Conservation (phyloP, 2,797 vertebrate genomes). For the Uromys caudimaculatus region DNA sequence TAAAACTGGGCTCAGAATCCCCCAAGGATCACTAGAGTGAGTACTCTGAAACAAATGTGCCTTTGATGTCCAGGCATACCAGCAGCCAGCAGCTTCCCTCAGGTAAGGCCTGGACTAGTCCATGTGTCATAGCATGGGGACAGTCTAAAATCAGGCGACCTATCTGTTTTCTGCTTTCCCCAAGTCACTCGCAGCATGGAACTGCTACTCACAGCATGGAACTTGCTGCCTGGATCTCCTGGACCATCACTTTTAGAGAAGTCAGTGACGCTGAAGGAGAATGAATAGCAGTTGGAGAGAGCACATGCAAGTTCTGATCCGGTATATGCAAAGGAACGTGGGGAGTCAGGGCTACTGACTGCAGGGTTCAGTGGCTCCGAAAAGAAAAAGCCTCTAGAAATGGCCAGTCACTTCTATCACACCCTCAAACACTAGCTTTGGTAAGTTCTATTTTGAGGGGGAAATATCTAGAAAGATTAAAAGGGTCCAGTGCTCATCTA, state of each 20-base stretch:
- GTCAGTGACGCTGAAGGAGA: not conserved
- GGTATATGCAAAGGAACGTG: not conserved
- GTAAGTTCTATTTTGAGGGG: not conserved
- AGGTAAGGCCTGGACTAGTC: not conserved
- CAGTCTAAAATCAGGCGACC: not conserved
- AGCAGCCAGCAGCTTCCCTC: no score
- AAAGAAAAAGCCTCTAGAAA: not conserved
- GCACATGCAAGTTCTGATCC: not conserved
- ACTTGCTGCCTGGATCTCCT: not conserved
- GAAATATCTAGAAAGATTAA: not conserved
- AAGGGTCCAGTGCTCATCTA: not conserved
- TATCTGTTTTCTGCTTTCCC: accelerated
- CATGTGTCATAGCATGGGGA: not conserved
- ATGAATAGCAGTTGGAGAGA: not conserved
- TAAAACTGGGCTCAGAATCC: not conserved
- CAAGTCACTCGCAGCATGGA: accelerated
- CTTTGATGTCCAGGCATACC: accelerated
- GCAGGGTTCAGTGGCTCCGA: not conserved
- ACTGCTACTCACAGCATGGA: accelerated
- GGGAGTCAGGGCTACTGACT: not conserved
- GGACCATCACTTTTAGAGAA: accelerated
- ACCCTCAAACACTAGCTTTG: not conserved
- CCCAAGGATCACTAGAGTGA: not conserved
- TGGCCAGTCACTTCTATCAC: not conserved
- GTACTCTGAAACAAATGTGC: not conserved